Percentiles rank a stretch among this genome's conserved stretches.
Evolutionary conservation across 2,113 vertebrate species (phyloP).

Genomic region (Antigone vipio): DNA sequence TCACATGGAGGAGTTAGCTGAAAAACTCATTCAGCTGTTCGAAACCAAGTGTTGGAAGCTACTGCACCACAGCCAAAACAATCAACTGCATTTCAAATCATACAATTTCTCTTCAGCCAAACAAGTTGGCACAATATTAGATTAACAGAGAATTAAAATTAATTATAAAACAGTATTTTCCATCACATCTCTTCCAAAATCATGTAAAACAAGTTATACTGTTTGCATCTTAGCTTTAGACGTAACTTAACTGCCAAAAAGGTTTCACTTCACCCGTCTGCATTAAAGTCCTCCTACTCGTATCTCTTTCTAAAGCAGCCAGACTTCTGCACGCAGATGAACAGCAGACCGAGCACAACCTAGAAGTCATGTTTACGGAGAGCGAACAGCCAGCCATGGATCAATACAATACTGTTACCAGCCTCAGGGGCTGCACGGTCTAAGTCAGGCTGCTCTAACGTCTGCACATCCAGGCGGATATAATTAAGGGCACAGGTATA

Average conservation of each 20-base stretch:
- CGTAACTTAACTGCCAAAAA: not conserved
- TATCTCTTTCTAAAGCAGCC: not conserved
- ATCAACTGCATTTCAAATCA: not conserved
- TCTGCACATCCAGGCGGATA: not conserved
- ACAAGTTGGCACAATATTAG: not conserved
- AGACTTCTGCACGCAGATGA: not conserved
- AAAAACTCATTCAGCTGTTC: not conserved
- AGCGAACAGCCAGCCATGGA: not conserved
- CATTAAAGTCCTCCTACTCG: not conserved
- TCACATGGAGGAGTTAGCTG: not conserved
- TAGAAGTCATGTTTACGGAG: not conserved
- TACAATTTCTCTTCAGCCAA: not conserved
- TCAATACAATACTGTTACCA: not conserved
- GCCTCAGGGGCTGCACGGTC: not conserved
- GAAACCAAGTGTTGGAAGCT: not conserved
- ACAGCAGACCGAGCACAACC: not conserved
- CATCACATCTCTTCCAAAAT: not conserved
- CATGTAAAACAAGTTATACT: not conserved
- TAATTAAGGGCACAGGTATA: not conserved
- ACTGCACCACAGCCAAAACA: not conserved
- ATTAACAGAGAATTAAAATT: not conserved
- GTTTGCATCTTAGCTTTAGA: not conserved
- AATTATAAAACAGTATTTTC: not conserved
- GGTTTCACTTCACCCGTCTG: not conserved
- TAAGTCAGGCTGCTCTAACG: not conserved